phyloP scores from a whole-genome alignment of 2,113 vertebrate genomes.

The Strix aluco region DNA sequence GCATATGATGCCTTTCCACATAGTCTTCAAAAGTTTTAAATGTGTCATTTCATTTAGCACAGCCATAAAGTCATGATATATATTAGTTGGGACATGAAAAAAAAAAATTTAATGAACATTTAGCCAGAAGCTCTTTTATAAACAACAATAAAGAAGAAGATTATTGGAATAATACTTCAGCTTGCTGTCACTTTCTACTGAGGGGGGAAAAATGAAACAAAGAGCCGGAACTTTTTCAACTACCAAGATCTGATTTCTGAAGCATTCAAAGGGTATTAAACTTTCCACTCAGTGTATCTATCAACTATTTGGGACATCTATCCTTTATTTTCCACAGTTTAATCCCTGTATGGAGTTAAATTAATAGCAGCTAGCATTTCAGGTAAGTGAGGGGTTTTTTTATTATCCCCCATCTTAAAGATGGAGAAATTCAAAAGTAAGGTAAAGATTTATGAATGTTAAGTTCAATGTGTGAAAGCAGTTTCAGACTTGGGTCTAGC shows the following conservation, averaged over 20 bases:
- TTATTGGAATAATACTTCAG: constrained; percentile 40
- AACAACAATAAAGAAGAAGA: not conserved
- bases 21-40: constrained; percentile 2
- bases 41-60: not conserved
- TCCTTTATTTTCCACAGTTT: not conserved
- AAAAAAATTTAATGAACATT: not conserved
- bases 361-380: not conserved
- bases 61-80: not conserved
- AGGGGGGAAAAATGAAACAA: not conserved
- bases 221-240: not conserved
- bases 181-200: not conserved
- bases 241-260: not conserved
- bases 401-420: not conserved
- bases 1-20: not conserved
- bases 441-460: not conserved
- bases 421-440: not conserved
- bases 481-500: not conserved
- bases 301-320: not conserved
- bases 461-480: not conserved
- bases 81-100: not conserved
- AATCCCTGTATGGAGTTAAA: not conserved
- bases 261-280: not conserved
- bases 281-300: not conserved
- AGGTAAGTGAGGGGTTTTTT: not conserved
- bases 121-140: constrained; percentile 14